Conservation (phyloP, 2,113 vertebrate species). For the Chauna torquata region DNA sequence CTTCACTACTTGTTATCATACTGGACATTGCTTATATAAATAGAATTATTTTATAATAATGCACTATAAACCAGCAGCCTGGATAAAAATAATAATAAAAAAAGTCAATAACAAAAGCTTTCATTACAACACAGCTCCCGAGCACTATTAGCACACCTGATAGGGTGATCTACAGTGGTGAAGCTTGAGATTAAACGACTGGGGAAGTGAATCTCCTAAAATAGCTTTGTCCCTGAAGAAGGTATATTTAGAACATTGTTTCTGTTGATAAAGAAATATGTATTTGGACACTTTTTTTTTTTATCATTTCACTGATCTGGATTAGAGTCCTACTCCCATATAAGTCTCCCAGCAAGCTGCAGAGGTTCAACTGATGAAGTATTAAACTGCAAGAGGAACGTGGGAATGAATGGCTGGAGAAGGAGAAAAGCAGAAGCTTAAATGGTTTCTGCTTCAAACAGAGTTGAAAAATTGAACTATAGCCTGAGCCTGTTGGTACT, state of each 20-base stretch:
- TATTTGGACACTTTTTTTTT: background rate
- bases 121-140: background rate
- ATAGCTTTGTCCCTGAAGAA: background rate
- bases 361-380: background rate
- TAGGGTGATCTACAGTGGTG: background rate
- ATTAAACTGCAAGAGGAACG: background rate
- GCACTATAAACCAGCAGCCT: background rate
- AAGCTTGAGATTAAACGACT: background rate
- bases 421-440: background rate
- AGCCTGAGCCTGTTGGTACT: background rate
- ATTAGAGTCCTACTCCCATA: background rate
- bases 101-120: background rate
- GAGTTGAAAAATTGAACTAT: background rate
- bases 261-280: background rate
- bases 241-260: background rate
- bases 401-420: background rate
- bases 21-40: background rate
- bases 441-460: background rate
- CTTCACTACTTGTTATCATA: background rate
- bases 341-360: background rate
- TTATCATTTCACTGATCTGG: background rate
- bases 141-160: background rate
- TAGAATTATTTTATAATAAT: background rate
- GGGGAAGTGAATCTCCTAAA: background rate
- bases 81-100: background rate